Percentiles rank a stretch among this genome's conserved stretches.
These are phyloP conservation scores for Tinea trinotella DNA, from an alignment of 2,888 invertebrate genomes.

Conservation along the genomic window DNA sequence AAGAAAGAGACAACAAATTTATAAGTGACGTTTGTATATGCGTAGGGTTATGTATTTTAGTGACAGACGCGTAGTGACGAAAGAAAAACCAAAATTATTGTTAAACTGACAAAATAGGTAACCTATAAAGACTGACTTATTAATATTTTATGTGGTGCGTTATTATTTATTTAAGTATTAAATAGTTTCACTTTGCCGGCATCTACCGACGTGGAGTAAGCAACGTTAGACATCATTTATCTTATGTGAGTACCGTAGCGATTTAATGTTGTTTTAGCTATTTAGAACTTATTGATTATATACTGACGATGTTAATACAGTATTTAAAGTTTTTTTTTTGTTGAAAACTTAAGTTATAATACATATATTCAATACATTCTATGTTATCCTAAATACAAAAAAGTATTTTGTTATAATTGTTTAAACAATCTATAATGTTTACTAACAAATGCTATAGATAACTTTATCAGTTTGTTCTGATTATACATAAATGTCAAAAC, in stretches of 20 bases:
- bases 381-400: neutral
- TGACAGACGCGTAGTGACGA: neutral
- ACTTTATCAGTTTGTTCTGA: no score
- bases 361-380: neutral
- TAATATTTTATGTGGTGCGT: slow-evolving; percentile 34
- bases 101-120: slow-evolving; percentile 34
- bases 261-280: no score
- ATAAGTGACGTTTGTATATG: no score
- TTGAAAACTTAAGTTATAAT: no score
- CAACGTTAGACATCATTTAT: neutral
- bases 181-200: neutral
- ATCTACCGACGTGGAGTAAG: neutral
- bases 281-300: neutral
- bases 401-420: neutral
- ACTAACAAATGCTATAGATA: slow-evolving; percentile 9
- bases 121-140: slow-evolving; percentile 56
- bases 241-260: neutral
- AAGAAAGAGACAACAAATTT: no score
- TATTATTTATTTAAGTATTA: slow-evolving; percentile 18
- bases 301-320: neutral
- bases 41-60: neutral
- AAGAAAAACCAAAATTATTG: neutral
- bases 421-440: neutral
- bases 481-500: no score
- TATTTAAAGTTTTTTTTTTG: neutral